These are phyloP conservation scores for Idaea dimidiata DNA, from an alignment of 2,888 invertebrate genomes.

Conservation along the genomic window DNA sequence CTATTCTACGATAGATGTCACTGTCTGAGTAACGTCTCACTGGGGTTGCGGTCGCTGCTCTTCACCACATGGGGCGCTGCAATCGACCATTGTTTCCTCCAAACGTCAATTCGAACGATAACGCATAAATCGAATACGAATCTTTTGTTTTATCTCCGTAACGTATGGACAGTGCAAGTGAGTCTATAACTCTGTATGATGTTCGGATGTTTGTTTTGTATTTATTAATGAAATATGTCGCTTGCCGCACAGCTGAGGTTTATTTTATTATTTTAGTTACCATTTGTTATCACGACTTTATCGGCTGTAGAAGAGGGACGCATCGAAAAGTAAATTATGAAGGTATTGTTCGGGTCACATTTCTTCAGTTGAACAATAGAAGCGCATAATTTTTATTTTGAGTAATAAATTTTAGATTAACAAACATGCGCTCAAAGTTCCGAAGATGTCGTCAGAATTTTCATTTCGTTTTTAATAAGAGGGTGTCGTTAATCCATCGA, in stretches of 20 bases:
- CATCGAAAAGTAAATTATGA: constrained; percentile 78
- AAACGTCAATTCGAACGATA: constrained; percentile 72
- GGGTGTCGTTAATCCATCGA: constrained; percentile 71
- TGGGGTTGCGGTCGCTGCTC: constrained; percentile 40
- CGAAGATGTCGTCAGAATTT: constrained; percentile 35
- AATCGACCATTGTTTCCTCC: constrained; percentile 72
- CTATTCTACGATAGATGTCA: constrained; percentile 74
- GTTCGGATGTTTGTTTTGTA: constrained; percentile 71
- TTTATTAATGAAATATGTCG: constrained; percentile 81
- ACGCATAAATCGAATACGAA: constrained; percentile 76
- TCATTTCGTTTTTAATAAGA: constrained; percentile 69
- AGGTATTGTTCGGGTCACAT: constrained; percentile 73
- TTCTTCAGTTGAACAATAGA: constrained; percentile 71
- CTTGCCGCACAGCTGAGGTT: constrained; percentile 63
- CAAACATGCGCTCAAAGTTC: constrained; percentile 45
- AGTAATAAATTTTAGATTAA: constrained; percentile 73
- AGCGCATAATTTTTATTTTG: constrained; percentile 66
- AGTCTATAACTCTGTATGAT: constrained; percentile 77
- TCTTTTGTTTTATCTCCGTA: constrained; percentile 79
- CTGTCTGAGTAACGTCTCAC: constrained; percentile 34
- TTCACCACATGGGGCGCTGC: constrained; percentile 79
- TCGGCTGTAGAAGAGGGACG: constrained; percentile 72
- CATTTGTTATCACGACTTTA: constrained; percentile 81
- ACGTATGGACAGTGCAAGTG: constrained; percentile 81
- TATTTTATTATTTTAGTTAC: constrained; percentile 81